Conservation (phyloP, 2,797 vertebrate genomes). For the Clarias laeviceps region DNA sequence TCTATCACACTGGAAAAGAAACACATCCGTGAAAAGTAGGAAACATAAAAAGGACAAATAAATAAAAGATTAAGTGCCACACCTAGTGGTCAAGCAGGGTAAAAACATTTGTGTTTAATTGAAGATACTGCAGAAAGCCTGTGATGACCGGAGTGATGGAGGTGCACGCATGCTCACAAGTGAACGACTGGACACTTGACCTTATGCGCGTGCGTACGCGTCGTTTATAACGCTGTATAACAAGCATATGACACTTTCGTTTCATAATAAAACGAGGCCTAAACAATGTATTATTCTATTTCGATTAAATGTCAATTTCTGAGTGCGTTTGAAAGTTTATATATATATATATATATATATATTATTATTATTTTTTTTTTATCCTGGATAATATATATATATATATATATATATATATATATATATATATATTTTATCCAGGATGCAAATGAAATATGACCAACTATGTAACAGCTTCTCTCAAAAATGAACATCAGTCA, state of each 20-base stretch:
- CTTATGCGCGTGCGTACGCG: background rate
- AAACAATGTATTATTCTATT: background rate
- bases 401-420: too few relatives aligned
- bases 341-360: too few relatives aligned
- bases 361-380: too few relatives aligned
- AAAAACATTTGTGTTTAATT: conserved; percentile 64
- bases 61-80: conserved; percentile 86
- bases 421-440: background rate
- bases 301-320: background rate
- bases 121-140: background rate
- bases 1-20: conserved; percentile 28
- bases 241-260: background rate
- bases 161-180: conserved; percentile 9
- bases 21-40: conserved; percentile 21
- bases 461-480: background rate
- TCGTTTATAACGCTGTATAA: background rate
- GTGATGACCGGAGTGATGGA: background rate
- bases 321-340: too few relatives aligned
- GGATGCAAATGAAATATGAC: background rate
- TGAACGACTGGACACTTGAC: background rate
- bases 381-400: background rate
- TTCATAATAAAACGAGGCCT: background rate
- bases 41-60: conserved; percentile 60
- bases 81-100: conserved; percentile 81
- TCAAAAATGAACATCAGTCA: background rate